phyloP scores from a whole-genome alignment of 2,797 vertebrate species.

The Toxotes lorentzi region DNA sequence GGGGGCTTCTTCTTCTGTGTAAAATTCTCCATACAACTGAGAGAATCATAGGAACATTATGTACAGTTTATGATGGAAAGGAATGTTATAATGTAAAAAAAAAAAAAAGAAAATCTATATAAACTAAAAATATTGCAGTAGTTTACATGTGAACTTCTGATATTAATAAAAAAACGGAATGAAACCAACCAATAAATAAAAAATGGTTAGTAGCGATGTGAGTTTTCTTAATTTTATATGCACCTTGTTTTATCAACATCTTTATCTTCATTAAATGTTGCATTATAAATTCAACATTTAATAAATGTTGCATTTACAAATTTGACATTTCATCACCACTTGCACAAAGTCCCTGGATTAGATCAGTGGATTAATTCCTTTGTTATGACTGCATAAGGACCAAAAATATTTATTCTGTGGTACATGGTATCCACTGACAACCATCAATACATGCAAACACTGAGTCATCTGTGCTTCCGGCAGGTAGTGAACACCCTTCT shows the following conservation, averaged over 20 bases:
- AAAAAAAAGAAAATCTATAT: not conserved
- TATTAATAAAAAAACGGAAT: not conserved
- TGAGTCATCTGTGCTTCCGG: slow-evolving; percentile 58
- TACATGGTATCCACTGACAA: slow-evolving; percentile 41
- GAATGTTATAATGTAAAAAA: not conserved
- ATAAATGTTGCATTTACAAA: not conserved
- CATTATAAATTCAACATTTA: too few relatives aligned
- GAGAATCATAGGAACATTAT: not conserved
- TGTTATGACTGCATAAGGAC: not conserved
- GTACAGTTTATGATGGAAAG: not conserved
- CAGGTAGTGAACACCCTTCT: slow-evolving; percentile 8
- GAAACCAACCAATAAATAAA: not conserved
- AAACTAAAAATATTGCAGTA: not conserved
- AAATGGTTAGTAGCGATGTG: not conserved
- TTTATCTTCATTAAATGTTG: not conserved
- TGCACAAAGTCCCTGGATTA: not conserved
- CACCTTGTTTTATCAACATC: too few relatives aligned
- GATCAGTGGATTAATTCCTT: not conserved
- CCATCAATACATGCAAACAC: slow-evolving; percentile 51
- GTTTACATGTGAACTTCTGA: not conserved
- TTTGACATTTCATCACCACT: not conserved
- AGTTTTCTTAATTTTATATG: too few relatives aligned
- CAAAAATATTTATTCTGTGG: not conserved
- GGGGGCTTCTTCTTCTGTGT: not conserved
- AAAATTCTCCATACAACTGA: not conserved